phyloP scores from a whole-genome alignment of 2,797 vertebrate genomes.

The Oreochromis grahami region DNA sequence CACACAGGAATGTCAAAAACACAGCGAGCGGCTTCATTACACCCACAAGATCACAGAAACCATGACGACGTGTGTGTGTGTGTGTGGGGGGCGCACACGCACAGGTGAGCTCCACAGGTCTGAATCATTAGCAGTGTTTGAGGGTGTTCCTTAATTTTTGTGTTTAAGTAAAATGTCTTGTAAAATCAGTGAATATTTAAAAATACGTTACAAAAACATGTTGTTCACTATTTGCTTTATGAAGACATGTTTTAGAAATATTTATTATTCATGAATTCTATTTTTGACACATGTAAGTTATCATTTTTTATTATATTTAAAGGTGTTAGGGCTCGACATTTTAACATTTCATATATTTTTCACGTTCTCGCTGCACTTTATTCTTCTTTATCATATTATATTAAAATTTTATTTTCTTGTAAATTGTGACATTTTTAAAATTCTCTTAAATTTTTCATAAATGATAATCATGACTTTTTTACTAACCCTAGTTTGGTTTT shows the following conservation, averaged over 20 bases:
- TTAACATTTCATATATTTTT: not conserved
- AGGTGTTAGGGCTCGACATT: fast-evolving
- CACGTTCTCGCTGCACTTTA: fast-evolving
- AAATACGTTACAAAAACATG: fast-evolving
- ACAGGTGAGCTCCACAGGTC: not conserved
- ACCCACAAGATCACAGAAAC: not conserved
- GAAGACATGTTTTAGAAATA: not conserved
- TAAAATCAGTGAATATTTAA: not conserved
- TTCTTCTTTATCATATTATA: not conserved
- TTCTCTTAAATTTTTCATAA: fast-evolving
- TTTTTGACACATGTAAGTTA: fast-evolving
- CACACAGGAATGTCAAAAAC: not conserved
- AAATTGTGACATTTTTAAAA: not conserved
- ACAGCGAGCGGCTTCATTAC: not conserved
- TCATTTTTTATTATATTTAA: not conserved
- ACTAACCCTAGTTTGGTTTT: not conserved
- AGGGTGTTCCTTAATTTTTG: not conserved
- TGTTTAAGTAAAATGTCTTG: not conserved
- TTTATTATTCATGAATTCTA: not conserved
- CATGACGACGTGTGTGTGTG: not conserved
- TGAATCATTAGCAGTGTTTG: not conserved
- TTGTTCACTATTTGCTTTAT: not conserved
- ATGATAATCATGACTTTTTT: not conserved
- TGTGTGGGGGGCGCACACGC: fast-evolving
- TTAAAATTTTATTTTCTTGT: not conserved